Percentiles rank a stretch among this genome's conserved stretches.
phyloP scores from a whole-genome alignment of 2,888 invertebrate species.

The Xiphydria camelus region DNA sequence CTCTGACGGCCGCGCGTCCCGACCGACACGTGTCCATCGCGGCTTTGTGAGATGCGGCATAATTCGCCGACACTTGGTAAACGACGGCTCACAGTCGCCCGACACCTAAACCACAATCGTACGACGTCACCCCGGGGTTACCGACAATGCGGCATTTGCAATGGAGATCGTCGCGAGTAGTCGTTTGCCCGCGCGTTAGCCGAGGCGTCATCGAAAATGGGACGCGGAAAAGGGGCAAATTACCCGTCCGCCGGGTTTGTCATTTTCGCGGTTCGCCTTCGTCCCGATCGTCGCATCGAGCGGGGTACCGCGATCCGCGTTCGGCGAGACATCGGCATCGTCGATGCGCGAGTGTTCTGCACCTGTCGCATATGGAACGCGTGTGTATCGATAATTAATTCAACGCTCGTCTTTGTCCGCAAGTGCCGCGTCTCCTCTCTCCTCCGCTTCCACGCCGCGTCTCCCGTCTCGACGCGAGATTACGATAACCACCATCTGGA shows the following conservation, averaged over 20 bases:
- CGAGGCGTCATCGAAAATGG: not conserved
- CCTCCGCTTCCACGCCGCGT: too few species aligned
- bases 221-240: not conserved
- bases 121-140: slow-evolving; percentile 41
- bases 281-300: not conserved
- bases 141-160: slow-evolving; percentile 40
- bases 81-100: too few species aligned
- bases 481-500: too few species aligned
- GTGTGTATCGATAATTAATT: slow-evolving; percentile 18
- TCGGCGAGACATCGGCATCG: not conserved
- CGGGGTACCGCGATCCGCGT: not conserved
- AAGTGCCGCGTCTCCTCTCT: too few species aligned
- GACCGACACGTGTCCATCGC: too few species aligned
- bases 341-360: slow-evolving; percentile 7
- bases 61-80: too few species aligned
- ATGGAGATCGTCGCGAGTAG: slow-evolving; percentile 35
- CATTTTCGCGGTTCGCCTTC: not conserved
- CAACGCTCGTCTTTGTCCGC: not conserved
- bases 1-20: too few species aligned
- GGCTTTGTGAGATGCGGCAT: too few species aligned
- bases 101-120: too few species aligned
- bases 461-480: too few species aligned
- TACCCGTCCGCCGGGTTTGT: not conserved
- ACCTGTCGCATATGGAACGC: slow-evolving; percentile 24
- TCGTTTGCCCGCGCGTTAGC: slow-evolving; percentile 6